phyloP scores from a whole-genome alignment of 2,888 invertebrate genomes.

The Lampropteryx suffumata region DNA sequence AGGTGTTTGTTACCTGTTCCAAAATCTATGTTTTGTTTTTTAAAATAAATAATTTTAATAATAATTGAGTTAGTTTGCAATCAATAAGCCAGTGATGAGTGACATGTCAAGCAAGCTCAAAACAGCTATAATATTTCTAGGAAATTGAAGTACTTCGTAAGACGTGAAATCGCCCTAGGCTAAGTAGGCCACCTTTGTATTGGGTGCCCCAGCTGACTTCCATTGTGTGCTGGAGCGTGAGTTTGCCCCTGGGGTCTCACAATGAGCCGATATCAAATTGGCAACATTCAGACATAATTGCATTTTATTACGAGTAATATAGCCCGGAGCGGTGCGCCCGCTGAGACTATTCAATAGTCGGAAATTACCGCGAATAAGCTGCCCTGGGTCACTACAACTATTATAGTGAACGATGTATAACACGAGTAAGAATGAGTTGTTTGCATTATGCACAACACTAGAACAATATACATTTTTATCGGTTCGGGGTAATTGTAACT shows the following conservation, averaged over 20 bases:
- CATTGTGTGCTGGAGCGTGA: constrained; percentile 40
- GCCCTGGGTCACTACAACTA: neutral
- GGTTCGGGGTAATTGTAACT: too few relatives aligned
- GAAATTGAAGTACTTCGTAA: neutral
- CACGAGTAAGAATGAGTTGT: too few relatives aligned
- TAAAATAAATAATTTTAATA: too few relatives aligned
- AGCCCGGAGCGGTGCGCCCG: constrained; percentile 36
- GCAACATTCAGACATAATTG: constrained; percentile 60
- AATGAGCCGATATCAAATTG: constrained; percentile 64
- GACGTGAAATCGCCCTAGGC: constrained; percentile 14
- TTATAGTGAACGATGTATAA: too few relatives aligned
- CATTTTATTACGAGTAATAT: constrained; percentile 42
- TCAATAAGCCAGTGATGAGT: too few relatives aligned
- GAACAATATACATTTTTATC: too few relatives aligned
- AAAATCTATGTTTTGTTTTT: too few relatives aligned
- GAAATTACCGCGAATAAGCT: constrained; percentile 27
- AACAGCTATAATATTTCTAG: too few relatives aligned
- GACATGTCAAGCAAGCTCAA: too few relatives aligned
- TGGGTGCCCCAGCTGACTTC: constrained; percentile 4
- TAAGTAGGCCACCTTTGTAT: constrained; percentile 15
- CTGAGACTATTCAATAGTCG: constrained; percentile 32
- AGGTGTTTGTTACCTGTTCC: too few relatives aligned
- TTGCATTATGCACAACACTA: too few relatives aligned
- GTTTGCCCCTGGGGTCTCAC: constrained; percentile 46
- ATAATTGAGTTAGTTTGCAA: too few relatives aligned